Evolutionary conservation across 1,140 invertebrate species (phyloP), one percentile per base, ranked within the genome.

Genomic region (Neodiprion virginianus): DNA sequence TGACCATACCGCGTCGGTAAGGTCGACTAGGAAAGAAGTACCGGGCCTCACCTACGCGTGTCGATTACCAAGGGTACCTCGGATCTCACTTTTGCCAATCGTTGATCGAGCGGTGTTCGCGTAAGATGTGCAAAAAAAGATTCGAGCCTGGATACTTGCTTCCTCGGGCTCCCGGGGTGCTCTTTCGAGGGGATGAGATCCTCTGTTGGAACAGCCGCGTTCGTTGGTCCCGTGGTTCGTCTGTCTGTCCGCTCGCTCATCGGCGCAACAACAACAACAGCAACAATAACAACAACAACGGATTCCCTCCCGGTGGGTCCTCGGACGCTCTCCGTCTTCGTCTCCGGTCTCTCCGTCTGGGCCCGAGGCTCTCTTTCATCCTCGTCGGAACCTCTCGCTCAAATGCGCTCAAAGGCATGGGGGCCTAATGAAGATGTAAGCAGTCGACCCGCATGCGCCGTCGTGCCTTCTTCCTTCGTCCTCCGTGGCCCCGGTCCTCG

Each of bases 361-460:
- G 67, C 40, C 61, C 50, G 21, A 67, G 69, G 53, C 53, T 61
- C 21, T 49, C 76, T 72, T 75, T 49, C 23, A 61, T 61, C 53
- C 69, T 73, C 74, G 23, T 71, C 40, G 69, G n/a, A 48, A 12
- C 48, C 47, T 74, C 74, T 74, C 73, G 77, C 77, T 82, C 81
- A 48, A 76, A 79, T 72, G 61, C 71, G 74, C 78, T 77, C 75
- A 76, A 75, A 78, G 80, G 80, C 82, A 84, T 80, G 82, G 80
- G 82, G 81, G 84, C 83, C 86, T 88, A 88, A 88, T 88, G 86
- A 88, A 88, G 87, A 88, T 88, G 86, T 88, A 88, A 88, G 87
- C 86, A 88, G 85, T 88, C 86, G 83, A 78, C 74, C 82, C 85
- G 86, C 84, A 81, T 85, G 80, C 82, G 83, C 83, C 79, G 77